Evolutionary conservation across 1,140 invertebrate genomes (phyloP), one percentile per base, ranked within the genome.

Genomic region (Cotesia glomerata): DNA sequence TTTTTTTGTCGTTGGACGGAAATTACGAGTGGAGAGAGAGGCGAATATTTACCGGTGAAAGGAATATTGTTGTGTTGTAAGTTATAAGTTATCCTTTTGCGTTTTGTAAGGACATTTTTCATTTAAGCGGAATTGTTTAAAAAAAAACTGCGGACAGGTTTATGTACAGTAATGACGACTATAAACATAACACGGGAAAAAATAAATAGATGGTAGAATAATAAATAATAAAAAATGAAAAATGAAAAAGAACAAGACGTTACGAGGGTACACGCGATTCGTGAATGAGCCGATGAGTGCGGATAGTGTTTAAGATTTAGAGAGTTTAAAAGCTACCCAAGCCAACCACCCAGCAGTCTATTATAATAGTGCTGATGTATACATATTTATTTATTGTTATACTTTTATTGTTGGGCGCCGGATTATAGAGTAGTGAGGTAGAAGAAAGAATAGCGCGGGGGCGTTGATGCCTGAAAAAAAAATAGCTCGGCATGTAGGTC

Each of bases 401-500:
- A 16, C 5, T 56, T 56, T 56, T 56, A 56, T 56, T n/a, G 52
- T 56, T 14, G 16, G 16, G 52, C 13, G 52, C 58, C 18, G 58
- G 14, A 61, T 61, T 7, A 45, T 45, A 45, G 39, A 45, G 7
- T 45, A 9, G 39, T 45, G 39, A 45, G 39, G 4, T 5, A 54
- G 52, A 2, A 18, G 5, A 18, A 54, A 54, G 16, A 54, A 54
- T n/a, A 54, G 16, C 13, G 16, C 16, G 61, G 62, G 62, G 62
- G 62, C 45, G 63, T 66, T 66, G 36, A 66, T 51, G 63, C 63
- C 13, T 16, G 14, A 39, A 56, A 77, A 77, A 82, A 85, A 82
- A 85, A 84, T 83, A 75, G 74, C 66, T 74, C 71, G 79, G 82
- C 81, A 85, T 84, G 77, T 86, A 79, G 85, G 84, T 85, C 84